A percentile compares a stretch with the other conserved stretches of the same genome.
Conservation (phyloP, 2,113 vertebrate species). For the Hydrochoerus hydrochaeris region DNA sequence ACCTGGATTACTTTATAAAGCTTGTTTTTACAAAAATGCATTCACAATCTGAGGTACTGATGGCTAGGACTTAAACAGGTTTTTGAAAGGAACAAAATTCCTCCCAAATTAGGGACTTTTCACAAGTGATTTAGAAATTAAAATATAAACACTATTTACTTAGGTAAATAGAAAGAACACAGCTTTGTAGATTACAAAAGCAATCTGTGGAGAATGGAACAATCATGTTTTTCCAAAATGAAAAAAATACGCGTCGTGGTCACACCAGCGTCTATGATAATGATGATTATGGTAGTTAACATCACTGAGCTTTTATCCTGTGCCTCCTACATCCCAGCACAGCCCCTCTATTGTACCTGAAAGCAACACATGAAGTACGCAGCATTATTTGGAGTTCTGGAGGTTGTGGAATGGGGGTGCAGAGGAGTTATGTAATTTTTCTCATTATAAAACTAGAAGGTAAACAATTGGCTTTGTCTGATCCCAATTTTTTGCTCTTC, state of each 20-base stretch:
- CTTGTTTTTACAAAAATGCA: neutral
- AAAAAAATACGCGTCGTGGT: neutral
- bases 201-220: neutral
- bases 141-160: neutral
- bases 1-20: neutral
- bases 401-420: neutral
- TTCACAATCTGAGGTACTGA: neutral
- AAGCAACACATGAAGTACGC: neutral
- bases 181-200: neutral
- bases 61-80: neutral
- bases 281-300: neutral
- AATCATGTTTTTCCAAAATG: neutral
- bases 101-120: neutral
- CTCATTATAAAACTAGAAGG: neutral
- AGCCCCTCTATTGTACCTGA: neutral
- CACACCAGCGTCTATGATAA: rapidly evolving
- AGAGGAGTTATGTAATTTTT: neutral
- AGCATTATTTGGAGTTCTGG: neutral
- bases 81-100: neutral
- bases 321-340: rapidly evolving
- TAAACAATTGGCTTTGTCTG: neutral
- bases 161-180: neutral
- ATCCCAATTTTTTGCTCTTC: neutral
- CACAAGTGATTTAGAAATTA: neutral
- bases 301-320: rapidly evolving